phyloP scores from a whole-genome alignment of 2,888 invertebrate genomes.

The Parascotia fuliginaria region DNA sequence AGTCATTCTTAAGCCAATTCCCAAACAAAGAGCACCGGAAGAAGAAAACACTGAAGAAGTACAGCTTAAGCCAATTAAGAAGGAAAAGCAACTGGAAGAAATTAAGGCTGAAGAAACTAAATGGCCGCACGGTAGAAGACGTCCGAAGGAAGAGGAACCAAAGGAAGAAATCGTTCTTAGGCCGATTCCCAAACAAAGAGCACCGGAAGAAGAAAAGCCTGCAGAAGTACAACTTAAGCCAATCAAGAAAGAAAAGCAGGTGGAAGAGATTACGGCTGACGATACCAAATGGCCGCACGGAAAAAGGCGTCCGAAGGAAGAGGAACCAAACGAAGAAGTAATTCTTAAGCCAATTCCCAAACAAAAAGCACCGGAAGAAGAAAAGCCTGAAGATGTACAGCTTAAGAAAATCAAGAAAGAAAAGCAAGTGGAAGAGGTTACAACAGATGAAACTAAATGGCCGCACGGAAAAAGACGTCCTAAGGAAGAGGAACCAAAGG shows the following conservation, averaged over 20 bases:
- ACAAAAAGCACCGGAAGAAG: constrained; percentile 54
- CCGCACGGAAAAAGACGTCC: constrained; percentile 15
- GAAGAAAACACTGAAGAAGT: constrained; percentile 73
- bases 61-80: constrained; percentile 44
- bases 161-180: constrained; percentile 69
- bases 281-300: constrained; percentile 51
- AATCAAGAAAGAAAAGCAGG: constrained; percentile 46
- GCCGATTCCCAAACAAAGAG: constrained; percentile 51
- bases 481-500: constrained; percentile 51
- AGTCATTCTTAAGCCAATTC: constrained; percentile 57
- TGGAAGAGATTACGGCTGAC: constrained; percentile 60
- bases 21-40: constrained; percentile 43
- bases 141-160: constrained; percentile 62
- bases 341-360: constrained; percentile 63
- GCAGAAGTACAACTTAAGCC: constrained; percentile 74
- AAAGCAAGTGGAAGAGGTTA: constrained; percentile 51
- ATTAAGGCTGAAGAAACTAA: constrained; percentile 53
- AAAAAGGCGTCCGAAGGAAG: constrained; percentile 49
- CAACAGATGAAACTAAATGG: constrained; percentile 34
- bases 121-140: constrained; percentile 54
- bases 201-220: constrained; percentile 49
- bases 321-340: constrained; percentile 52
- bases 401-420: constrained; percentile 47
- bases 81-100: constrained; percentile 52
- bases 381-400: constrained; percentile 66